These are phyloP conservation scores for Centropristis striata DNA, from an alignment of 2,113 vertebrate species.

Conservation along the genomic window DNA sequence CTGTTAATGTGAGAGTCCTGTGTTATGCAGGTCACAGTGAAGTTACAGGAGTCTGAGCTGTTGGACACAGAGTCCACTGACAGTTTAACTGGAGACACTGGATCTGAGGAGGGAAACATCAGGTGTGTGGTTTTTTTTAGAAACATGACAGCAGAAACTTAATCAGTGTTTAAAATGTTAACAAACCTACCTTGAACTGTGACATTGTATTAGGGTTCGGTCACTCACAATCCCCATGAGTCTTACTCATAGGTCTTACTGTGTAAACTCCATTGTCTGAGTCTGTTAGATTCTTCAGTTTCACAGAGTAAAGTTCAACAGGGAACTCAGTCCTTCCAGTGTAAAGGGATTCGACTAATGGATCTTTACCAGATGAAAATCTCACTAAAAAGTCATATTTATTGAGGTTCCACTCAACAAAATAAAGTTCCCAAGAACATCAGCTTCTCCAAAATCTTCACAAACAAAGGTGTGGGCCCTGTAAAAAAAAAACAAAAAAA, in stretches of 20 bases:
- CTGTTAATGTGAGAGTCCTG: conserved; percentile 16
- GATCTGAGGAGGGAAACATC: conserved; percentile 20
- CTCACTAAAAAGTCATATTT: rapidly evolving
- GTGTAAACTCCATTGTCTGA: conserved; percentile 42
- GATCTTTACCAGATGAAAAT: rapidly evolving
- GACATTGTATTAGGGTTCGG: conserved; percentile 29
- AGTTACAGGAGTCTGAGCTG: background rate
- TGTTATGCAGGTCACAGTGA: conserved; percentile 48
- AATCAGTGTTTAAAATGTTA: background rate
- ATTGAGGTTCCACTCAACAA: background rate
- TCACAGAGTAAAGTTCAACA: background rate
- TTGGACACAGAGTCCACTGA: background rate
- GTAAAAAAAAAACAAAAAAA: background rate
- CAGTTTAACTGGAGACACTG: conserved; percentile 17
- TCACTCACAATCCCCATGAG: too few relatives aligned
- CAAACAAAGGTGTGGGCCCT: conserved; percentile 23
- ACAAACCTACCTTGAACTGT: conserved; percentile 45
- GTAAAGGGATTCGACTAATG: rapidly evolving
- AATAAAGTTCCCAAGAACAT: background rate
- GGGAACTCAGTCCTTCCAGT: background rate
- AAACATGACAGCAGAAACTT: background rate
- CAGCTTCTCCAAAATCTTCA: background rate
- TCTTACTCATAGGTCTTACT: too few relatives aligned
- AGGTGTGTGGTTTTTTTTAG: background rate
- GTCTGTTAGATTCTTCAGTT: conserved; percentile 16